These are phyloP conservation scores for Strix occidentalis DNA, from an alignment of 2,797 vertebrate species.

Conservation along the genomic window DNA sequence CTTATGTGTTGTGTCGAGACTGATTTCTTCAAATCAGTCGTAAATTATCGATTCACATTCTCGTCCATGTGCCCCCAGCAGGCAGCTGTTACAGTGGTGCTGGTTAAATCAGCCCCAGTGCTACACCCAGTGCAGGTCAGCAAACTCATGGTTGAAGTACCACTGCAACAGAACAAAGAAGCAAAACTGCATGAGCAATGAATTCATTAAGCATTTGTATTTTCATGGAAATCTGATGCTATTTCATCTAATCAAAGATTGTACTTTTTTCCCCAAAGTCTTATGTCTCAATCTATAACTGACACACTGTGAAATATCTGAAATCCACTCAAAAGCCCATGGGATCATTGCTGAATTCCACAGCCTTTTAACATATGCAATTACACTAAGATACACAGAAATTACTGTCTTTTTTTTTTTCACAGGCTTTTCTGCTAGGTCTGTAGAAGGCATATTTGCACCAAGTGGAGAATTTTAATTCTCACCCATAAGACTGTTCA, in stretches of 20 bases:
- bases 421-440: neutral
- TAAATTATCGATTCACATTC: neutral
- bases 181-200: neutral
- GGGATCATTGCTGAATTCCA: slow-evolving; percentile 44
- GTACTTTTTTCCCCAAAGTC: slow-evolving; percentile 17
- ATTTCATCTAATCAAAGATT: slow-evolving; percentile 49
- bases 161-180: neutral
- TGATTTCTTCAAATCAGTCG: neutral
- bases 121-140: neutral
- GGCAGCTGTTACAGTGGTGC: neutral
- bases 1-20: accelerated
- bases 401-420: neutral
- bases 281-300: slow-evolving; percentile 58
- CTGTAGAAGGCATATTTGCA: slow-evolving; percentile 9
- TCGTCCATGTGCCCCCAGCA: neutral
- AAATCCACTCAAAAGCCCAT: slow-evolving; percentile 50
- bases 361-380: slow-evolving; percentile 33
- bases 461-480: slow-evolving; percentile 25
- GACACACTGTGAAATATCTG: slow-evolving; percentile 54
- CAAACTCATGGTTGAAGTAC: neutral
- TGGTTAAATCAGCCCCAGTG: neutral
- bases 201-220: slow-evolving; percentile 37
- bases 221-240: slow-evolving; percentile 49
- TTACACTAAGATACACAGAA: slow-evolving; percentile 39
- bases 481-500: neutral